phyloP scores from a whole-genome alignment of 1,140 invertebrate species.

The Vollenhovia emeryi region DNA sequence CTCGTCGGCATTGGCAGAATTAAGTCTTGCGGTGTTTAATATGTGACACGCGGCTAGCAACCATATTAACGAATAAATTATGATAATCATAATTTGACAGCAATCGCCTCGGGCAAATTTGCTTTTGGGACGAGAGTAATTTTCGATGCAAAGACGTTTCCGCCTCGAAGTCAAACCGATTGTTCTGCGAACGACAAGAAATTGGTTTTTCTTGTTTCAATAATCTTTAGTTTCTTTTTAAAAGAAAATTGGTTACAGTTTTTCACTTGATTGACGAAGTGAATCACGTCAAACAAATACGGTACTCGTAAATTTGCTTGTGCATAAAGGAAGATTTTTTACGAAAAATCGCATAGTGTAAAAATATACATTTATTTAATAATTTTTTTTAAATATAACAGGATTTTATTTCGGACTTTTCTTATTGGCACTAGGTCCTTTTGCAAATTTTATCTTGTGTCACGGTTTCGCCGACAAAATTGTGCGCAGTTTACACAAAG shows the following conservation, averaged over 20 bases:
- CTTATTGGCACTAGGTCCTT: background rate
- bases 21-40: background rate
- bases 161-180: background rate
- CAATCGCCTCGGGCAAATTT: conserved; percentile 2
- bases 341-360: background rate
- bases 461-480: background rate
- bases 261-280: background rate
- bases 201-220: conserved; percentile 21
- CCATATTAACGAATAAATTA: conserved; percentile 25
- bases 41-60: background rate
- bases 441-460: background rate
- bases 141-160: background rate
- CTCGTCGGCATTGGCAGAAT: background rate
- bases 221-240: background rate
- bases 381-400: background rate
- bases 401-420: background rate
- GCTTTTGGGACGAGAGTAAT: background rate
- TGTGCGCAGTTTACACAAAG: background rate
- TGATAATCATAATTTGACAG: conserved; percentile 32
- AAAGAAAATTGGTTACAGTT: background rate
- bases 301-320: background rate
- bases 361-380: conserved; percentile 10
- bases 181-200: background rate
- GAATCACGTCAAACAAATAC: background rate
- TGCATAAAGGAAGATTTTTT: background rate